phyloP scores from a whole-genome alignment of 2,888 invertebrate genomes.

The Leptinotarsa juncta region DNA sequence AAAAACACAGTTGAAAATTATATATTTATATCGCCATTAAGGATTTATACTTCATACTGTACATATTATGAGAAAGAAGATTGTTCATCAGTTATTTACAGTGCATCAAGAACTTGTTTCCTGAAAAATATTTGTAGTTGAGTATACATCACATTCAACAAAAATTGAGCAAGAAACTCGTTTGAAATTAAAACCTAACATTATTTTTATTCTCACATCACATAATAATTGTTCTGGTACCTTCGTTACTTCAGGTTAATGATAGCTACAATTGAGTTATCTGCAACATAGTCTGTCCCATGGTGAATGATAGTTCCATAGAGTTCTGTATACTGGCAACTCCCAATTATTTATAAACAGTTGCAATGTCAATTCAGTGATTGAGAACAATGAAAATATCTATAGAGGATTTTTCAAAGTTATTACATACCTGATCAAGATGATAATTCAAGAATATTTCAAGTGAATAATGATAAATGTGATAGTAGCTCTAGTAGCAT shows the following conservation, averaged over 20 bases:
- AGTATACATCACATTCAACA: slow-evolving; percentile 40
- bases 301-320: too few species aligned
- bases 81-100: slow-evolving; percentile 43
- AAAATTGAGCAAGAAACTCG: slow-evolving; percentile 46
- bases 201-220: slow-evolving; percentile 13
- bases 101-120: slow-evolving; percentile 42
- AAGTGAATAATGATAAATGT: too few species aligned
- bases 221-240: slow-evolving; percentile 9
- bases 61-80: slow-evolving; percentile 44
- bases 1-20: slow-evolving; percentile 24
- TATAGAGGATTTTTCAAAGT: too few species aligned
- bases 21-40: slow-evolving; percentile 39
- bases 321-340: too few species aligned
- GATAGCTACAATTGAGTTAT: slow-evolving; percentile 2
- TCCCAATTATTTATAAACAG: too few species aligned
- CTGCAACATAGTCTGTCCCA: slow-evolving; percentile 4
- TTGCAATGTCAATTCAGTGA: too few species aligned
- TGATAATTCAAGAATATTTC: too few species aligned
- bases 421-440: too few species aligned
- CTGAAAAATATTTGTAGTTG: slow-evolving; percentile 38
- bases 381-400: too few species aligned
- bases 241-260: not conserved
- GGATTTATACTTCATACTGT: slow-evolving; percentile 44
- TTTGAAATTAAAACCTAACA: slow-evolving; percentile 29
- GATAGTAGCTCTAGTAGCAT: too few species aligned